Evolutionary conservation across 1,140 invertebrate genomes (phyloP), one percentile per base, ranked within the genome.

Genomic region (Cydia amplana): DNA sequence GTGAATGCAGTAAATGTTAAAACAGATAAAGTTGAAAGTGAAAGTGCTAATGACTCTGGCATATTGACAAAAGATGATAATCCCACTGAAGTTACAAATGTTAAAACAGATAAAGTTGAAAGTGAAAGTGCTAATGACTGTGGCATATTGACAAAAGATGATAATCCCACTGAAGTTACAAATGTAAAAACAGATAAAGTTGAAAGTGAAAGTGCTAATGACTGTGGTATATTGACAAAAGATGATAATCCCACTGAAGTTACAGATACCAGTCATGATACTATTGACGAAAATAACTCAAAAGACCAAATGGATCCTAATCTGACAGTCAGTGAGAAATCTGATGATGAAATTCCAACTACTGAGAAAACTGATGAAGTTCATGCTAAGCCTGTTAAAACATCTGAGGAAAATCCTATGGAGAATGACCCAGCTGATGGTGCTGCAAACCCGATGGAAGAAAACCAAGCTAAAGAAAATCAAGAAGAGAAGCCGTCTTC

Each of bases 1-100:
- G 5, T 77, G 20, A 78, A 73, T 79, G 73, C 49, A 74, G 73
- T 23, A 70, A 70, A 74, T 32, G 67, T 63, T 51, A 46, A 74
- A 70, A 76, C 70, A 20, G 40, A 74, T 49, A 75, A 76, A 67
- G 67, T 63, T 28, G 67, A 40, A 23, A n/a, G n/a, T n/a, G n/a
- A n/a, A n/a, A n/a, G n/a, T n/a, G n/a, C n/a, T n/a, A n/a, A n/a
- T n/a, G n/a, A n/a, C n/a, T n/a, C n/a, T n/a, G n/a, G n/a, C n/a
- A n/a, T n/a, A n/a, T n/a, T n/a, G n/a, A n/a, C n/a, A n/a, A n/a
- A n/a, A n/a, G n/a, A n/a, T n/a, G n/a, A n/a, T n/a, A n/a, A n/a
- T n/a, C n/a, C n/a, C n/a, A n/a, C n/a, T n/a, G n/a, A n/a, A n/a
- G n/a, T n/a, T n/a, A n/a, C n/a, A 70, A 70, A 74, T 32, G 67